Base-by-base conservation (phyloP, 1,140 invertebrate genomes). In the Cylas formicarius region DNA sequence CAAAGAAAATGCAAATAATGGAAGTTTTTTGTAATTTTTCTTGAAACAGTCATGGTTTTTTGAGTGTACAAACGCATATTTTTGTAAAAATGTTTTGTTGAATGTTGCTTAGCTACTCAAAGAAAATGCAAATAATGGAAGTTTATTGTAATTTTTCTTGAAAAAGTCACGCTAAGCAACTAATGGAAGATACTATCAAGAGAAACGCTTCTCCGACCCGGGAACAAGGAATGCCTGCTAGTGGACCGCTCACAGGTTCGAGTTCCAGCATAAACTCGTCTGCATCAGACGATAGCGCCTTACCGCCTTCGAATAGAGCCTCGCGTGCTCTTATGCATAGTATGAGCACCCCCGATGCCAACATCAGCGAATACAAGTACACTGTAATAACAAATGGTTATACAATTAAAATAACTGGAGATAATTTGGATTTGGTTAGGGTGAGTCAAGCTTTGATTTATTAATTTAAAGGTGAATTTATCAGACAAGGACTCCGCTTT, bases 171-270 rank as follows among this genome's bases (percentile, higher is more conserved):
- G 89, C 90, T 11, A 90, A 89, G 65, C 81, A 88, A 66, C 68
- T 92, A 57, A 93, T 94, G 59, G 88, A 90, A 67, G 87, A 92
- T 62, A 92, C 89, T 27, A 94, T 94, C 46, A 76, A 86, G 55
- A 79, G 89, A 60, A 93, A 94, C 71, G 86, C 88, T 45, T 92
- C 88, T 18, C 90, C 90, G 29, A 83, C 91, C 40, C 75, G 86
- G 64, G 61, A 71, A 62, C 64, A 74, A 65, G 59, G 63, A 24
- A 50, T 55, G 18, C 50, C 54, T 31, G 60, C 66, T 27, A 73
- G 64, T 65, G 74, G 65, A 68, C 76, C 61, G 67, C 78, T 72
- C 67, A 77, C 70, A 69, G 83, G 67, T 57, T 77, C 75, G 21
- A 78, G 71, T 53, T 76, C 74, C 3, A 78, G 75, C 33, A 62